phyloP scores from a whole-genome alignment of 1,140 invertebrate genomes.

The Zelostemma sp. region DNA sequence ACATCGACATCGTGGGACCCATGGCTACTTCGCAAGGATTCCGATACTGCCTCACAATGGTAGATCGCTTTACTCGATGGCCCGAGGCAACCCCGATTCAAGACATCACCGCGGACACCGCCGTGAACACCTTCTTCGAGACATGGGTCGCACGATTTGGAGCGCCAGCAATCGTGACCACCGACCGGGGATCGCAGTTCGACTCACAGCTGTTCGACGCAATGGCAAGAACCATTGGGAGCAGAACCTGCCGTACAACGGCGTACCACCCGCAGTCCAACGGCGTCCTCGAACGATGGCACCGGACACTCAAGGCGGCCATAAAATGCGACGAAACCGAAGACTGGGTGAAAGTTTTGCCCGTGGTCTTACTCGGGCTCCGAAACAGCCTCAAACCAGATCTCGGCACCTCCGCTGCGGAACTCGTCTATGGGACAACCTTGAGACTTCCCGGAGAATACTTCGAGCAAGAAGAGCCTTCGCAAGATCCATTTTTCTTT shows the following conservation, averaged over 20 bases:
- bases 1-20: constrained; percentile 14
- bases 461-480: constrained; percentile 22
- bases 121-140: constrained; percentile 45
- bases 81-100: constrained; percentile 50
- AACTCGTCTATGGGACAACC: constrained; percentile 44
- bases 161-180: constrained; percentile 29
- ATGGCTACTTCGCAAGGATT: constrained; percentile 1
- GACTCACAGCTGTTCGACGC: constrained; percentile 14
- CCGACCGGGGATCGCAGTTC: constrained; percentile 20
- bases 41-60: constrained; percentile 13
- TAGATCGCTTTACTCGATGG: constrained; percentile 42
- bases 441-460: constrained; percentile 48
- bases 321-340: constrained; percentile 3
- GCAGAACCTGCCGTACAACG: constrained; percentile 22
- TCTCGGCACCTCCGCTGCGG: constrained; percentile 16
- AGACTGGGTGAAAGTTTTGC: constrained; percentile 7
- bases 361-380: constrained; percentile 1
- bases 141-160: constrained; percentile 61
- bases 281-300: constrained; percentile 13
- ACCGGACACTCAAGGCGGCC: constrained; percentile 6
- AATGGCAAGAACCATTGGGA: constrained; percentile 30
- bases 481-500: constrained; percentile 18
- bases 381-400: constrained; percentile 13
- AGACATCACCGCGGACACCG: constrained; percentile 50
- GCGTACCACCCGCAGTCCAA: constrained; percentile 60